These are phyloP conservation scores for Vulpes lagopus DNA, from an alignment of 2,113 vertebrate species.

Conservation along the genomic window DNA sequence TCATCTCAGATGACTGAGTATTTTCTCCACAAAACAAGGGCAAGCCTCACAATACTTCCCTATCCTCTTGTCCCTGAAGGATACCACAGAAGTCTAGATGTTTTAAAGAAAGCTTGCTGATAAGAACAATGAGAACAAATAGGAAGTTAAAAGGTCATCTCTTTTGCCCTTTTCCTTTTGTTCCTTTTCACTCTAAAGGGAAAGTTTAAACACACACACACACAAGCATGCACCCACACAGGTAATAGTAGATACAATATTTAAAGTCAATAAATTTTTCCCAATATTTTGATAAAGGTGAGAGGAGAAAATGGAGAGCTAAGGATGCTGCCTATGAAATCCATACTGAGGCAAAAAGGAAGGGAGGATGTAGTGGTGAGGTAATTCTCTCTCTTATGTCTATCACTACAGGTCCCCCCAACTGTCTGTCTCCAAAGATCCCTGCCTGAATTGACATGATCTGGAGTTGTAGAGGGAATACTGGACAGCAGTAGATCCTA, in stretches of 20 bases:
- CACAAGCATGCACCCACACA: not conserved
- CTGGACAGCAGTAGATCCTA: not conserved
- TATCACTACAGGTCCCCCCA: not conserved
- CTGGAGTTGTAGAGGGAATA: no score
- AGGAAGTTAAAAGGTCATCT: not conserved
- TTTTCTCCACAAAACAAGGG: not conserved
- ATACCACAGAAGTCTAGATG: not conserved
- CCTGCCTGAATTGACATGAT: not conserved
- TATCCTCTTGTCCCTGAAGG: not conserved
- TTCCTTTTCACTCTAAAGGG: not conserved
- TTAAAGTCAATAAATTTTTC: not conserved
- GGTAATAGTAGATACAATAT: not conserved
- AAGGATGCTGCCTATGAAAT: not conserved
- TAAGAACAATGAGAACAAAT: slow-evolving; percentile 11
- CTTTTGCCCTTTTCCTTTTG: not conserved
- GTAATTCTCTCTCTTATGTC: not conserved
- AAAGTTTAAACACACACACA: not conserved
- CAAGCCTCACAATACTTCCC: not conserved
- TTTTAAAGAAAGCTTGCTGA: not conserved
- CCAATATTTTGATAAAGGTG: not conserved
- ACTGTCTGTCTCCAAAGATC: not conserved
- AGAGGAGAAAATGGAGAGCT: not conserved
- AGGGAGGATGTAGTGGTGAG: not conserved
- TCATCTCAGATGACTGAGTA: not conserved
- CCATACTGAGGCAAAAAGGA: not conserved